A percentile compares a stretch with the other conserved stretches of the same genome.
Evolutionary conservation across 2,113 vertebrate species (phyloP).

Genomic region (Asarcornis scutulata): DNA sequence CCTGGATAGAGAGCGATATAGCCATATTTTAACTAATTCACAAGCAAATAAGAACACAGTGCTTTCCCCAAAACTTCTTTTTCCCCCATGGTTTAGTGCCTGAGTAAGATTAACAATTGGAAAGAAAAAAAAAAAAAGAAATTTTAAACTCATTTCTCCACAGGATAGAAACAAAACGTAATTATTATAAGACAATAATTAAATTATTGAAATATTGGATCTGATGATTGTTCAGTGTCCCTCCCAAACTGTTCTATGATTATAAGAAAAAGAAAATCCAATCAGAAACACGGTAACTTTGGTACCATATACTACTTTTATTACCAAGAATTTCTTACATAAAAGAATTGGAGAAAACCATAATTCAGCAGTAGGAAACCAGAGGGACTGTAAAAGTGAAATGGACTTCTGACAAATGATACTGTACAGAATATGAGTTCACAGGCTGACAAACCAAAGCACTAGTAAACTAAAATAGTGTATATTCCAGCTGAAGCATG

Average conservation of each 20-base stretch:
- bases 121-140: not conserved
- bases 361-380: not conserved
- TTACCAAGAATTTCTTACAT: not conserved
- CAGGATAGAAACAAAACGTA: not conserved
- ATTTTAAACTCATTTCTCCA: not conserved
- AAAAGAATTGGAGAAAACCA: not conserved
- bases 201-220: not conserved
- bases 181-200: not conserved
- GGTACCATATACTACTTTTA: not conserved
- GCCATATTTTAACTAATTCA: not conserved
- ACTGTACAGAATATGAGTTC: not conserved
- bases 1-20: not conserved
- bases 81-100: not conserved
- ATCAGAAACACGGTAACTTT: not conserved
- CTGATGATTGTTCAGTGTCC: not conserved
- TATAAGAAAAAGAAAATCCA: not conserved
- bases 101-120: not conserved
- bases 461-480: rapidly evolving
- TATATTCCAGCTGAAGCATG: not conserved
- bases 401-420: slow-evolving; percentile 28
- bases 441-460: not conserved
- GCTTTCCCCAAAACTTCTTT: not conserved
- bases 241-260: not conserved
- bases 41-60: not conserved
- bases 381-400: slow-evolving; percentile 25